Evolutionary conservation across 2,888 invertebrate genomes (phyloP).

Genomic region (Drosophila buzzatii): DNA sequence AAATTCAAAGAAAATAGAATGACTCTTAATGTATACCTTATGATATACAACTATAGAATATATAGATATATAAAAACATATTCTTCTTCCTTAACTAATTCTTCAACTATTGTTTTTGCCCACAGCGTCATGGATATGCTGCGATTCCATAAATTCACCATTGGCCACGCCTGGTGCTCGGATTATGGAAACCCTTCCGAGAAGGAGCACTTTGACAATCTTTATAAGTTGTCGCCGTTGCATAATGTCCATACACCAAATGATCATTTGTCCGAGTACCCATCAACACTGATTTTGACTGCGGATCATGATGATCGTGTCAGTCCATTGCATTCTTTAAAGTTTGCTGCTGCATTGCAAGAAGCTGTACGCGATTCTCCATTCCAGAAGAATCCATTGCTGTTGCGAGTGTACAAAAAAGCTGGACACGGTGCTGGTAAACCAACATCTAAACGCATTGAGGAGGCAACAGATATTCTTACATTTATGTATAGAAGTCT

Average conservation of each 20-base stretch:
- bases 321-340: conserved; percentile 98
- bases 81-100: too few relatives aligned
- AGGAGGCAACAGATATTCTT: conserved; percentile 95
- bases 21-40: too few relatives aligned
- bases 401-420: conserved; percentile 96
- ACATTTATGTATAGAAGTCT: conserved; percentile 84
- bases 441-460: conserved; percentile 98
- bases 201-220: conserved; percentile 93
- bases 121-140: conserved; percentile 98
- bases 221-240: conserved; percentile 95
- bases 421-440: conserved; percentile 99
- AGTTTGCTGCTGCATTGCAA: conserved; percentile 96
- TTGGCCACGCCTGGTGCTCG: conserved; percentile 97
- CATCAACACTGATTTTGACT: conserved; percentile 95
- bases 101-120: conserved; percentile 23
- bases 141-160: conserved; percentile 98
- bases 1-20: too few relatives aligned
- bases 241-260: conserved; percentile 93
- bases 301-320: conserved; percentile 99
- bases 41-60: neutral
- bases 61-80: too few relatives aligned
- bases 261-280: conserved; percentile 89
- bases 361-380: conserved; percentile 88
- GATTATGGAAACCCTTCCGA: conserved; percentile 97
- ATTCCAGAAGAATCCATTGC: conserved; percentile 92